phyloP scores from a whole-genome alignment of 2,113 vertebrate genomes.

The Aythya baeri region DNA sequence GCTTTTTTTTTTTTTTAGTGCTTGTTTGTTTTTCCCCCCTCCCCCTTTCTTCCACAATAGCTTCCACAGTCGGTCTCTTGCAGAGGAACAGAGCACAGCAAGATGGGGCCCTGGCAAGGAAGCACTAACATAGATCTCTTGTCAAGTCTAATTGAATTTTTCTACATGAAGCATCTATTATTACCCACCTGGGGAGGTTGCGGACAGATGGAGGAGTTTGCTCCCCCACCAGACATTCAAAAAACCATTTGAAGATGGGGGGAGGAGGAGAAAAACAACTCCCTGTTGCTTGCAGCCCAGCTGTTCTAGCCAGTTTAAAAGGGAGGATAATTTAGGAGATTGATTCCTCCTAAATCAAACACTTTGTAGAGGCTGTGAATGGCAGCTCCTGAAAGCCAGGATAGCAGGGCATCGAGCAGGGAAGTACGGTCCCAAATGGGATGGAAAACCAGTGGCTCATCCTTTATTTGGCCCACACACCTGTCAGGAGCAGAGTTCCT shows the following conservation, averaged over 20 bases:
- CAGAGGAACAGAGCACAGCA: conserved; percentile 10
- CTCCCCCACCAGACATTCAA: neutral
- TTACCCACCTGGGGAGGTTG: neutral
- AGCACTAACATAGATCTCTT: conserved; percentile 11
- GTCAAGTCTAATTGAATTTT: conserved; percentile 50
- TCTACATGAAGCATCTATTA: conserved; percentile 31
- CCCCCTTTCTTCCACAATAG: neutral
- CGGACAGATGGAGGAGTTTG: conserved; percentile 41
- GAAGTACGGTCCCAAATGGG: neutral
- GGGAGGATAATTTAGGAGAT: neutral
- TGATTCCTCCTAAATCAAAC: neutral
- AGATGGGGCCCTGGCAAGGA: neutral
- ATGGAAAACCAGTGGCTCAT: neutral
- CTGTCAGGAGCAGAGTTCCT: neutral
- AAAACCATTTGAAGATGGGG: neutral
- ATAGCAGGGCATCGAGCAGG: neutral
- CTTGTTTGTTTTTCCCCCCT: neutral
- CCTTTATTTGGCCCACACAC: neutral
- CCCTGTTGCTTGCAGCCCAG: neutral
- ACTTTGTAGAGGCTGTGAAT: neutral
- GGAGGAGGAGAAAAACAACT: neutral
- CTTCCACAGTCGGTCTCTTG: neutral
- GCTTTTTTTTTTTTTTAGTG: neutral
- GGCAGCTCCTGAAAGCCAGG: neutral
- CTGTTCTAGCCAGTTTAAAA: neutral